These are phyloP conservation scores for Phylloscopus trochiloides DNA, from an alignment of 2,113 vertebrate genomes.

Conservation along the genomic window DNA sequence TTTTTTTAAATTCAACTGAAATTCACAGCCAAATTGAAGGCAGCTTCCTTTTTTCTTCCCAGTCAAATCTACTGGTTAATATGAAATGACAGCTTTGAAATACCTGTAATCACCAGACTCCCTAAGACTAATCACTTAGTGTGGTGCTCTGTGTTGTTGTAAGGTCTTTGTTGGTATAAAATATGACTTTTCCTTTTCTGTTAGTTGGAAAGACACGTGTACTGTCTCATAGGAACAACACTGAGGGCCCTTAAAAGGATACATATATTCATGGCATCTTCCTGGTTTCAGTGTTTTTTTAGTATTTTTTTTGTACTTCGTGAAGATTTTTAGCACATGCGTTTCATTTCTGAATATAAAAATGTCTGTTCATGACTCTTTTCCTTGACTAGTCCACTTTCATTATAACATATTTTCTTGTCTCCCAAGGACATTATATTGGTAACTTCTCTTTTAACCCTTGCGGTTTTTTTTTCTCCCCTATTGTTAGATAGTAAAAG, in stretches of 20 bases:
- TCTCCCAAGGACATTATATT: neutral
- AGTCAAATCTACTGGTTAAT: neutral
- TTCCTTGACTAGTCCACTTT: neutral
- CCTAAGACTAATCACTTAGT: neutral
- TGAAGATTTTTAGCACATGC: neutral
- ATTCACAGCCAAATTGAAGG: neutral
- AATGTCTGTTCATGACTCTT: neutral
- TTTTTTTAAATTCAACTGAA: neutral
- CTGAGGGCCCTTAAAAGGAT: neutral
- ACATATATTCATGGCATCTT: neutral
- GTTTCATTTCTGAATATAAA: neutral
- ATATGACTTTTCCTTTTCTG: neutral
- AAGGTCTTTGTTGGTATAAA: neutral
- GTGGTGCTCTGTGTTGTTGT: neutral
- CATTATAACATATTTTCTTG: neutral
- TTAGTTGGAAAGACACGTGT: neutral
- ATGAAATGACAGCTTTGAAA: neutral
- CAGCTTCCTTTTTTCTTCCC: neutral
- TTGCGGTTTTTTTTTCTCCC: fast-evolving
- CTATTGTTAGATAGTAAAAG: neutral
- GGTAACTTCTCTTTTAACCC: neutral
- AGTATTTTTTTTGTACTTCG: neutral
- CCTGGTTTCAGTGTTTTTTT: neutral
- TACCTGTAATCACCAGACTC: neutral
- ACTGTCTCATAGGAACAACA: neutral